These are phyloP conservation scores for Bungarus multicinctus DNA, from an alignment of 2,113 vertebrate genomes.

Conservation along the genomic window DNA sequence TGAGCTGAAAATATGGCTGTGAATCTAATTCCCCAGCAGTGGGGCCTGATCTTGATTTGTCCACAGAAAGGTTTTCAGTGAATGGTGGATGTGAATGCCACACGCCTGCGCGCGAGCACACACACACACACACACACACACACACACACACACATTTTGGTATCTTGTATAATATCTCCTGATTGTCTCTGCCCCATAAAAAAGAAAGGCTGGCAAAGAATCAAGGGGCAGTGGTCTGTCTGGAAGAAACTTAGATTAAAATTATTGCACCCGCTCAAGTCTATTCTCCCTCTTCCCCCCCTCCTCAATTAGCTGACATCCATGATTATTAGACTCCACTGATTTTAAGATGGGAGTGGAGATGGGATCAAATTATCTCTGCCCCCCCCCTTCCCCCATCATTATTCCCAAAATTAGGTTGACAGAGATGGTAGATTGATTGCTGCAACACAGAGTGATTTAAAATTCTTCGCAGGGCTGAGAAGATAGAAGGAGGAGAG, in stretches of 20 bases:
- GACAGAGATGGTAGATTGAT: background rate
- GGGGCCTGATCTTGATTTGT: background rate
- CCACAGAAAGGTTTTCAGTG: background rate
- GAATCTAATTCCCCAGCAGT: background rate
- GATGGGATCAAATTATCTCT: background rate
- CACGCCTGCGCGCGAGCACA: background rate
- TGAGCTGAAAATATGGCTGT: background rate
- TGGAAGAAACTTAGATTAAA: background rate
- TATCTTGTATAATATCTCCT: background rate
- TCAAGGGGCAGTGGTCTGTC: background rate
- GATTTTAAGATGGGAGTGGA: background rate
- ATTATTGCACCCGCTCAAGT: background rate
- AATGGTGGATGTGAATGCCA: background rate
- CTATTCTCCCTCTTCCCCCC: background rate
- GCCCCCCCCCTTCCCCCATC: background rate
- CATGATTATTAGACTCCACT: background rate
- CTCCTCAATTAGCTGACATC: background rate
- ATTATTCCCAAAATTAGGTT: background rate
- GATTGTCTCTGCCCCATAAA: background rate
- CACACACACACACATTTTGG: background rate
- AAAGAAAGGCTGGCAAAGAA: background rate
- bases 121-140: too few species aligned
- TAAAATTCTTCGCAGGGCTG: background rate
- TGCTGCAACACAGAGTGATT: slow-evolving; percentile 12
- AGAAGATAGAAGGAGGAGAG: background rate